phyloP scores from a whole-genome alignment of 2,113 vertebrate genomes.

The Microtus pennsylvanicus region DNA sequence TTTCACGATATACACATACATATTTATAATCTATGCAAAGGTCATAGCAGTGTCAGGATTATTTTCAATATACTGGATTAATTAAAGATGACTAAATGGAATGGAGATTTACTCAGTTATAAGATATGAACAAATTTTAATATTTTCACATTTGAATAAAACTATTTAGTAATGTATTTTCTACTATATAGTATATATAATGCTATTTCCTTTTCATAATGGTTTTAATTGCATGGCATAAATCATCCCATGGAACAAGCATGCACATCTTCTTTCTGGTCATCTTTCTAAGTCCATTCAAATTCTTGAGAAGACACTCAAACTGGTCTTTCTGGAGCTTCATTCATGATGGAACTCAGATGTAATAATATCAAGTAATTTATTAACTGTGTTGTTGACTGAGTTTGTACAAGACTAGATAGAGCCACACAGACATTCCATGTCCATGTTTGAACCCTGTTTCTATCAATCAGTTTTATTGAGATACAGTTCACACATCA shows the following conservation, averaged over 20 bases:
- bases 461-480: constrained; percentile 27
- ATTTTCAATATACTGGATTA: background rate
- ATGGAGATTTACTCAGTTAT: constrained; percentile 18
- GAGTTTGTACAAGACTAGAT: background rate
- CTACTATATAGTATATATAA: background rate
- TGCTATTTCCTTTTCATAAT: background rate
- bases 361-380: constrained; percentile 25
- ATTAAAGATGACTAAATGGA: constrained; percentile 36
- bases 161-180: constrained; percentile 44
- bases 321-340: background rate
- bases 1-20: background rate
- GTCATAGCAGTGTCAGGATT: background rate
- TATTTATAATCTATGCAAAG: background rate
- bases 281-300: background rate
- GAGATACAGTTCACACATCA: background rate
- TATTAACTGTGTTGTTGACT: background rate
- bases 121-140: background rate
- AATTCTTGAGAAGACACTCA: constrained; percentile 48
- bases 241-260: constrained; percentile 49
- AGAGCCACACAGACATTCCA: background rate
- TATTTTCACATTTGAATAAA: constrained; percentile 26
- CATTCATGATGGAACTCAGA: constrained; percentile 13
- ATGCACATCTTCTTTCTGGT: background rate
- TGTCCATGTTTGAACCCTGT: background rate
- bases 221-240: background rate